Conservation (phyloP, 1,140 invertebrate species). For the Zaprionus ghesquierei region DNA sequence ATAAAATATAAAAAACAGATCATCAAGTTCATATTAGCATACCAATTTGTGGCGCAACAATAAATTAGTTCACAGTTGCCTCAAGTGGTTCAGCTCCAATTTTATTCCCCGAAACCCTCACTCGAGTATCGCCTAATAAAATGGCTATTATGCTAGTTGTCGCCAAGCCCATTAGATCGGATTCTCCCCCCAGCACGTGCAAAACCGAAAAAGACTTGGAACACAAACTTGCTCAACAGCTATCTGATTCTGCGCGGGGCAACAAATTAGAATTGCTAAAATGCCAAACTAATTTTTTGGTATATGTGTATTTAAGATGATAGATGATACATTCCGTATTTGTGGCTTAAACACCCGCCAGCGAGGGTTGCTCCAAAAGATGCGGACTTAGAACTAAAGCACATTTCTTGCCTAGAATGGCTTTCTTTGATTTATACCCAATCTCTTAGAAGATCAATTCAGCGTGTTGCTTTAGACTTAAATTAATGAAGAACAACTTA, state of each 20-base stretch:
- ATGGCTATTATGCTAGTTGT: slow-evolving; percentile 41
- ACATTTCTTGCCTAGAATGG: no score
- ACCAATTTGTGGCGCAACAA: slow-evolving; percentile 57
- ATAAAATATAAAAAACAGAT: slow-evolving; percentile 4
- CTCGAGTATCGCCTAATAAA: slow-evolving; percentile 46
- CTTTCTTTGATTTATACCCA: no score
- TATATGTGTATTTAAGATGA: slow-evolving; percentile 9
- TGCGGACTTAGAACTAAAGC: background rate
- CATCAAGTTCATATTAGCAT: slow-evolving; percentile 58
- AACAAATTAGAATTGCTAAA: slow-evolving; percentile 26
- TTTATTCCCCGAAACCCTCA: slow-evolving; percentile 35
- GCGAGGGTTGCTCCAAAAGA: background rate
- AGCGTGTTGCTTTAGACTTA: no score
- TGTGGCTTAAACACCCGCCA: background rate
- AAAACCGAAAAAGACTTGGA: slow-evolving; percentile 30
- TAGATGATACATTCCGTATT: slow-evolving; percentile 9
- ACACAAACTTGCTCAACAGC: slow-evolving; percentile 23
- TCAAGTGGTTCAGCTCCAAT: slow-evolving; percentile 2
- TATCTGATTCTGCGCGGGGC: slow-evolving; percentile 6
- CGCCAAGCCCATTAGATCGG: slow-evolving; percentile 1
- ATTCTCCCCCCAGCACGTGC: slow-evolving; percentile 21
- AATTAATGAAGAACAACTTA: no score
- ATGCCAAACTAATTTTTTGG: slow-evolving; percentile 27
- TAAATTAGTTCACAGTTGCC: slow-evolving; percentile 24
- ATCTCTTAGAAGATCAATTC: background rate